Evolutionary conservation across 2,888 invertebrate genomes (phyloP).

Genomic region (Caradrina clavipalpis): DNA sequence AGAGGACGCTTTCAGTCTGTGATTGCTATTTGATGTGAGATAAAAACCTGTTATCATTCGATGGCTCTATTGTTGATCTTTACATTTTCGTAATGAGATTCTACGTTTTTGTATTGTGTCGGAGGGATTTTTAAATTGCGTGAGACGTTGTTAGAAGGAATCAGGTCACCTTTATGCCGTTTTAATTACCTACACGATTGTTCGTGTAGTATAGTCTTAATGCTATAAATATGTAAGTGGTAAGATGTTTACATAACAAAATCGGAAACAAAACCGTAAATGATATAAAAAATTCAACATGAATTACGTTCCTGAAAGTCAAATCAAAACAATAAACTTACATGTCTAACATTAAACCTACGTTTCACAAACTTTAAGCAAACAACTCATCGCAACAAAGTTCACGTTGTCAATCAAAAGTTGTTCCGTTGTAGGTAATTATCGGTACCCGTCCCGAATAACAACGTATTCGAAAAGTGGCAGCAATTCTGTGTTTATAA

Average conservation of each 20-base stretch:
- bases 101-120: conserved; percentile 21
- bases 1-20: conserved; percentile 45
- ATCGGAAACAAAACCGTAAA: neutral
- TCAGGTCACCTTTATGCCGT: conserved; percentile 7
- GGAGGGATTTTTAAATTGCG: conserved; percentile 20
- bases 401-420: conserved; percentile 47
- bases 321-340: conserved; percentile 23
- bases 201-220: neutral
- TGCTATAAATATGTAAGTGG: neutral
- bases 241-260: neutral
- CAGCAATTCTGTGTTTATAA: conserved; percentile 55
- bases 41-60: conserved; percentile 63
- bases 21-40: conserved; percentile 68
- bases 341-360: conserved; percentile 2
- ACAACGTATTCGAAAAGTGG: conserved; percentile 41
- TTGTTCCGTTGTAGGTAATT: conserved; percentile 49
- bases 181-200: neutral
- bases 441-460: conserved; percentile 31
- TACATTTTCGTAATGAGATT: conserved; percentile 47
- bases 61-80: conserved; percentile 58
- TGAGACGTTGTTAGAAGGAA: conserved; percentile 12
- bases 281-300: neutral
- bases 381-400: conserved; percentile 27
- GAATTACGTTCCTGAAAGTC: neutral
- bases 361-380: conserved; percentile 10